Conservation (phyloP, 2,797 vertebrate species). For the Ispidina picta region DNA sequence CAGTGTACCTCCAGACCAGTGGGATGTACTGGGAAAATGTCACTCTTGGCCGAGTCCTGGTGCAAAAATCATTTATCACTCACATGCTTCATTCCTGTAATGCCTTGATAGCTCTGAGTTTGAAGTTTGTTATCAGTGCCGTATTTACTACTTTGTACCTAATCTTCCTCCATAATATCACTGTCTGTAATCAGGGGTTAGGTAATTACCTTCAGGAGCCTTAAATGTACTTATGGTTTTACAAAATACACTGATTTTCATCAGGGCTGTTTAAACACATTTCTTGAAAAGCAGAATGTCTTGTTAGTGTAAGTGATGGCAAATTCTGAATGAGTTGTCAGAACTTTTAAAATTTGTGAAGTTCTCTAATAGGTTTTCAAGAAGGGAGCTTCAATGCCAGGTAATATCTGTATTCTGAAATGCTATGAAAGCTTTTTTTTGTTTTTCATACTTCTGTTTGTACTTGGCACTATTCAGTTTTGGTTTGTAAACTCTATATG, state of each 20-base stretch:
- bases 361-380: slow-evolving; percentile 63
- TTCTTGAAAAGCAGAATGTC: slow-evolving; percentile 26
- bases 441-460: slow-evolving; percentile 36
- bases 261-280: slow-evolving; percentile 3
- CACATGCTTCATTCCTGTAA: neutral
- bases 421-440: slow-evolving; percentile 45
- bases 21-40: neutral
- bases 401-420: slow-evolving; percentile 52
- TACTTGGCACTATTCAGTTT: slow-evolving; percentile 37
- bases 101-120: neutral
- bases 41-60: neutral
- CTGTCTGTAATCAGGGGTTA: no score
- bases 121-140: neutral
- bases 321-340: slow-evolving; percentile 61
- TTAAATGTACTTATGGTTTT: slow-evolving; percentile 15
- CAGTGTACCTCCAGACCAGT: accelerated
- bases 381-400: slow-evolving; percentile 51
- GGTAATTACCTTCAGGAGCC: neutral
- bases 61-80: neutral
- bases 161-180: neutral
- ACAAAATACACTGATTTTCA: slow-evolving; percentile 39
- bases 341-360: slow-evolving; percentile 53
- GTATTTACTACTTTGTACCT: neutral
- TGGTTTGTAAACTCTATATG: neutral
- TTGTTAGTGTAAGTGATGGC: slow-evolving; percentile 26